Evolutionary conservation across 2,888 invertebrate species (phyloP).

Genomic region (Cosmopolites sordidus): DNA sequence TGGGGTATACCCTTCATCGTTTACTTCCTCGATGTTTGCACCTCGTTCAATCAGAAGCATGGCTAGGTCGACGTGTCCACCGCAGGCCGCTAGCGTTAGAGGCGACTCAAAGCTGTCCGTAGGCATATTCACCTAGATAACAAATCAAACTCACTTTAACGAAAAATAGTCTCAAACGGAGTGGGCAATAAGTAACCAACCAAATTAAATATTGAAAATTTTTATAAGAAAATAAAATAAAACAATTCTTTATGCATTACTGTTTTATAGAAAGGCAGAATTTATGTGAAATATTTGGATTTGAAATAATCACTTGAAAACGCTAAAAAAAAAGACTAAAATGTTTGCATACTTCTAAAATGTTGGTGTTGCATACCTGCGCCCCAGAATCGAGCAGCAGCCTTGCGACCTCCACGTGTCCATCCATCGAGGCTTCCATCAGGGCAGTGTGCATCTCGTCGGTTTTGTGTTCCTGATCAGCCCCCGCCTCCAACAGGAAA

Average conservation of each 20-base stretch:
- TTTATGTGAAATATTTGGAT: too few species aligned
- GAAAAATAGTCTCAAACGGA: too few species aligned
- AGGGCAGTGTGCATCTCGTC: slow-evolving; percentile 99
- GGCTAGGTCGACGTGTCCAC: slow-evolving; percentile 96
- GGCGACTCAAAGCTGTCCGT: slow-evolving; percentile 99
- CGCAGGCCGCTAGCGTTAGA: slow-evolving; percentile 95
- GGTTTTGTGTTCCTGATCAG: slow-evolving; percentile 96
- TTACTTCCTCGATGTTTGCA: slow-evolving; percentile 98
- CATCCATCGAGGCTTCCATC: slow-evolving; percentile 99
- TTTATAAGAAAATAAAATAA: too few species aligned
- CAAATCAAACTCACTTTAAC: too few species aligned
- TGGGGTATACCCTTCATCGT: slow-evolving; percentile 99
- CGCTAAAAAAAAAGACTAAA: too few species aligned
- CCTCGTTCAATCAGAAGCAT: slow-evolving; percentile 93
- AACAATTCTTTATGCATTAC: too few species aligned
- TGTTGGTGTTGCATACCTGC: too few species aligned
- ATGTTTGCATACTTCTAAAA: too few species aligned
- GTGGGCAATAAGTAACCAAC: too few species aligned
- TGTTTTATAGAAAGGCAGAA: too few species aligned
- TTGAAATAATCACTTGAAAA: too few species aligned
- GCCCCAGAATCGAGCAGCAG: slow-evolving; percentile 94
- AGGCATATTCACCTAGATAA: slow-evolving; percentile 82
- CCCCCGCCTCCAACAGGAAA: slow-evolving; percentile 91
- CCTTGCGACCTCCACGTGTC: slow-evolving; percentile 95
- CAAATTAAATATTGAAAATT: too few species aligned